phyloP scores from a whole-genome alignment of 2,113 vertebrate genomes.

The Sinocyclocheilus rhinocerous region DNA sequence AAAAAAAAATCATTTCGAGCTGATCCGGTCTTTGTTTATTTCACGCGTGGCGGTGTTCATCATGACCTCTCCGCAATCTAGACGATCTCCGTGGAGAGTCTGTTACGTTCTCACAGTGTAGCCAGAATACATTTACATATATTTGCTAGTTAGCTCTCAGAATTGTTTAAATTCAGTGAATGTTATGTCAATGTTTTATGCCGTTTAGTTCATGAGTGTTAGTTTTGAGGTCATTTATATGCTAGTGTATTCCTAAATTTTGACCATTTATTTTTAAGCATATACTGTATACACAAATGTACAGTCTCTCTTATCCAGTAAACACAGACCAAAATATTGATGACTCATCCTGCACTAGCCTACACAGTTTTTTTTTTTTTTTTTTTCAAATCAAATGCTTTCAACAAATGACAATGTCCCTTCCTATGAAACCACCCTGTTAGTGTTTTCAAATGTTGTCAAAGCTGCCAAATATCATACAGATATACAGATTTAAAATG shows the following conservation, averaged over 20 bases:
- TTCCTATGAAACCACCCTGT: background rate
- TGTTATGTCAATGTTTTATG: background rate
- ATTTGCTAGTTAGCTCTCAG: background rate
- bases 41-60: slow-evolving; percentile 16
- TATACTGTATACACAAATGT: background rate
- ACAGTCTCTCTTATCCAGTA: background rate
- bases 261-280: background rate
- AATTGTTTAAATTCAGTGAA: background rate
- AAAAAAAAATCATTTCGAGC: background rate
- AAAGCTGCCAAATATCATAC: background rate
- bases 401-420: background rate
- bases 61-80: slow-evolving; percentile 32
- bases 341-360: background rate
- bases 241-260: background rate
- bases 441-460: background rate
- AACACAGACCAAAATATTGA: background rate
- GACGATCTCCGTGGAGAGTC: background rate
- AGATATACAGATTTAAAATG: background rate
- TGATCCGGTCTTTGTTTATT: slow-evolving; percentile 38
- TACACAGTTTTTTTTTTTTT: background rate
- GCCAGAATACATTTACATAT: background rate
- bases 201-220: background rate
- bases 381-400: background rate
- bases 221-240: background rate
- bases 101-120: background rate